These are phyloP conservation scores for Chrysolina oricalcia DNA, from an alignment of 2,888 invertebrate genomes.

Conservation along the genomic window DNA sequence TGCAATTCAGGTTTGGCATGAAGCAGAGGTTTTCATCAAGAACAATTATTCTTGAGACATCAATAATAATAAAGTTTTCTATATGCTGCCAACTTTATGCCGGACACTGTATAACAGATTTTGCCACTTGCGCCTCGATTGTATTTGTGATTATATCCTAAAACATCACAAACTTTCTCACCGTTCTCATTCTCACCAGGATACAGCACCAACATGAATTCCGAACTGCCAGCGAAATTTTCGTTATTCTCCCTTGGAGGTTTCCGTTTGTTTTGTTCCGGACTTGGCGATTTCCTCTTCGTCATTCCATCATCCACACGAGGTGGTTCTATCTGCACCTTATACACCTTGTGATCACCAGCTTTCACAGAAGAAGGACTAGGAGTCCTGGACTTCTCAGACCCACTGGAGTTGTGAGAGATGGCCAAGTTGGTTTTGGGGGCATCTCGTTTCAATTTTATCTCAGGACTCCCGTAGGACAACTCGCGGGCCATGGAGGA, in stretches of 20 bases:
- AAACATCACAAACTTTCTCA: constrained; percentile 45
- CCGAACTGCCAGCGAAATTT: constrained; percentile 80
- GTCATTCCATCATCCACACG: constrained; percentile 24
- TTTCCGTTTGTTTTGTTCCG: constrained; percentile 48
- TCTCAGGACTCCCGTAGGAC: constrained; percentile 74
- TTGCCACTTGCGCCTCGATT: too few species aligned
- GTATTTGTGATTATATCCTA: too few species aligned
- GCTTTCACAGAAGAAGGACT: constrained; percentile 49
- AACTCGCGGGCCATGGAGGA: constrained; percentile 73
- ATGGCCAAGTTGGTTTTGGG: constrained; percentile 32
- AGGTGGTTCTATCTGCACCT: constrained; percentile 52
- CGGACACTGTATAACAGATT: too few species aligned
- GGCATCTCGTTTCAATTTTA: constrained; percentile 62
- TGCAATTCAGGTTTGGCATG: too few species aligned
- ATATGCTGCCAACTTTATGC: too few species aligned
- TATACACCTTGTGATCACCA: constrained; percentile 44
- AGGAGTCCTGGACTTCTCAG: constrained; percentile 53
- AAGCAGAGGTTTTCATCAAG: too few species aligned
- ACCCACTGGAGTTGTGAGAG: constrained; percentile 45
- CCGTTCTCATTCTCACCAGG: constrained; percentile 67
- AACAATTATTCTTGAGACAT: too few species aligned
- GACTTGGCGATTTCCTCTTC: constrained; percentile 33
- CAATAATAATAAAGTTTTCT: too few species aligned
- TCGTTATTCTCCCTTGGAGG: constrained; percentile 67
- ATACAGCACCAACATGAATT: constrained; percentile 85